phyloP scores from a whole-genome alignment of 2,888 invertebrate genomes.

The Eumerus sabulonum region DNA sequence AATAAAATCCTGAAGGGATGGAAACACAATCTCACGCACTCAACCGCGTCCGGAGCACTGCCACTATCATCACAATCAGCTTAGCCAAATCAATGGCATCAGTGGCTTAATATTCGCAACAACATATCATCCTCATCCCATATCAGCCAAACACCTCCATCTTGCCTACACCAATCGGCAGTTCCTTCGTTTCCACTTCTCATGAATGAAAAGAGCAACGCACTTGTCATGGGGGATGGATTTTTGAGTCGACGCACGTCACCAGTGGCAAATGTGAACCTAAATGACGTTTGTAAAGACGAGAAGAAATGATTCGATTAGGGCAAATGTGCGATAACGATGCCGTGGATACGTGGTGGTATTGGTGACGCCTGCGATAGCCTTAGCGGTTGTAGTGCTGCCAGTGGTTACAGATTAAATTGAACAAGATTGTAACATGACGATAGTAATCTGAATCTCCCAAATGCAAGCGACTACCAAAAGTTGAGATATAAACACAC shows the following conservation, averaged over 20 bases:
- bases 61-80: conserved; percentile 39
- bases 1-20: not conserved
- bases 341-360: not conserved
- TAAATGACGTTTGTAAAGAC: conserved; percentile 43
- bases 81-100: conserved; percentile 43
- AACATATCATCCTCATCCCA: conserved; percentile 24
- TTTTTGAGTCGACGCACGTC: conserved; percentile 42
- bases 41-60: not conserved
- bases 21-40: conserved; percentile 10
- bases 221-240: conserved; percentile 59
- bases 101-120: conserved; percentile 42
- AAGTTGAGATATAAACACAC: conserved; percentile 47
- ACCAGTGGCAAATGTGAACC: conserved; percentile 26
- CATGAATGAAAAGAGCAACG: conserved; percentile 61
- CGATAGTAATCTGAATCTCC: conserved; percentile 68
- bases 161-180: conserved; percentile 8
- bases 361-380: no score
- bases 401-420: conserved; percentile 71
- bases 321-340: conserved; percentile 28
- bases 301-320: conserved; percentile 62
- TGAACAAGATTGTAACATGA: conserved; percentile 76
- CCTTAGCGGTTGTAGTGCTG: conserved; percentile 18
- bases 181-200: conserved; percentile 46
- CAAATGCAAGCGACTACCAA: conserved; percentile 53
- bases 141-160: conserved; percentile 21